These are phyloP conservation scores for Eilema sororculum DNA, from an alignment of 2,888 invertebrate genomes.

Conservation along the genomic window DNA sequence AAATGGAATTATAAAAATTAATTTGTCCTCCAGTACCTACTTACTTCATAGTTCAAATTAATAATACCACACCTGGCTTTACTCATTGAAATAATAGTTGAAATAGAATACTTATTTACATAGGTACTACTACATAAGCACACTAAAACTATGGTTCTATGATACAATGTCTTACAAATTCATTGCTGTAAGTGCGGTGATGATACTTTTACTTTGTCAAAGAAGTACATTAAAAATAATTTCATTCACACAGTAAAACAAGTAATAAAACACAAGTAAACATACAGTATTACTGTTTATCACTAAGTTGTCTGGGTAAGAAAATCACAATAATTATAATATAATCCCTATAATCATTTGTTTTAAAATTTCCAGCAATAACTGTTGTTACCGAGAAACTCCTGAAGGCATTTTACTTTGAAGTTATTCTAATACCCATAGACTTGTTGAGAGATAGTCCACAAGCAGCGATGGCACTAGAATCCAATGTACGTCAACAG, in stretches of 20 bases:
- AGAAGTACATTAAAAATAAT: conserved; percentile 5
- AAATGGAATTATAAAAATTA: not conserved
- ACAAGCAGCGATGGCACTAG: conserved; percentile 83
- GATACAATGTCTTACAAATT: conserved; percentile 13
- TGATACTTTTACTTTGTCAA: conserved; percentile 12
- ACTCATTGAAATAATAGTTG: not conserved
- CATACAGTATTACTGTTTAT: conserved; percentile 12
- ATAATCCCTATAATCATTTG: not conserved
- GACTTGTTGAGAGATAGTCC: conserved; percentile 74
- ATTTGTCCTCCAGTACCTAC: not conserved
- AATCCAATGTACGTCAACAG: conserved; percentile 81
- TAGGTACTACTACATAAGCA: not conserved
- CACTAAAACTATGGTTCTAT: conserved; percentile 5
- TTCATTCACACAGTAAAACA: not conserved
- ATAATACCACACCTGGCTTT: not conserved
- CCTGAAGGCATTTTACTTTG: conserved; percentile 41
- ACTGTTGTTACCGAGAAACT: conserved; percentile 22
- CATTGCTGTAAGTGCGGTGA: conserved; percentile 29
- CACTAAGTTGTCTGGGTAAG: not conserved
- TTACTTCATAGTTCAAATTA: not conserved
- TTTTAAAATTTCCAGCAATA: conserved; percentile 31
- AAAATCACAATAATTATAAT: not conserved
- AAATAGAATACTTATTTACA: not conserved
- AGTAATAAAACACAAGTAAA: conserved; percentile 6
- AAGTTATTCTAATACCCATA: conserved; percentile 55